phyloP scores from a whole-genome alignment of 2,888 invertebrate species.

The Lissonota sp. region DNA sequence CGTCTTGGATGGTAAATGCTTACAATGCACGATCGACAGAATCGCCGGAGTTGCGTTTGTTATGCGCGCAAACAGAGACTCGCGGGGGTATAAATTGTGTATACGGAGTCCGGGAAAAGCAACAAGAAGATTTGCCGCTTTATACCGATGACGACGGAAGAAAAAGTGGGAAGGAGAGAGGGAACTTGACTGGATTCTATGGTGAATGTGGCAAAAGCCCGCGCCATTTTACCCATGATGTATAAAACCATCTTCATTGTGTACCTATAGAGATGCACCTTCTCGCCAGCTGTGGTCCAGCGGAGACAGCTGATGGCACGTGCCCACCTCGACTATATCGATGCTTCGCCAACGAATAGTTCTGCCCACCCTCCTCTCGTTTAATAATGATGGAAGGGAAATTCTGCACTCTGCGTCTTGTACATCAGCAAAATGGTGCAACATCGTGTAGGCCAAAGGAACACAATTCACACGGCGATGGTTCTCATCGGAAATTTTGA shows the following conservation, averaged over 20 bases:
- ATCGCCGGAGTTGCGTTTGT: conserved; percentile 50
- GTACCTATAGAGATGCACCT: conserved; percentile 70
- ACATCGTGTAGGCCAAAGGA: conserved; percentile 65
- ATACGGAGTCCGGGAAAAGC: conserved; percentile 6
- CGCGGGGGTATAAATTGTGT: not conserved
- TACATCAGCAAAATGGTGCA: conserved; percentile 72
- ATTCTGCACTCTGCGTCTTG: conserved; percentile 73
- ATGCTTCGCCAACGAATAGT: conserved; percentile 58
- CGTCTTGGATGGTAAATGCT: conserved; percentile 30
- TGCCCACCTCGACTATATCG: conserved; percentile 78
- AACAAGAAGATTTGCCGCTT: conserved; percentile 30
- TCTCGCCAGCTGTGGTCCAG: conserved; percentile 80
- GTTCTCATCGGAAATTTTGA: conserved; percentile 71
- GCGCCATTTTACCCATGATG: conserved; percentile 37
- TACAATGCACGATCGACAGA: conserved; percentile 43
- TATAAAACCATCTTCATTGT: conserved; percentile 46
- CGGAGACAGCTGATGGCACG: conserved; percentile 82
- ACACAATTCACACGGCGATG: conserved; percentile 67
- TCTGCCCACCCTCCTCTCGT: conserved; percentile 28
- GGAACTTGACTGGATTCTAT: conserved; percentile 23
- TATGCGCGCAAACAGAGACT: not conserved
- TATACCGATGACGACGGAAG: conserved; percentile 25
- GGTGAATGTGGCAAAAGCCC: conserved; percentile 24
- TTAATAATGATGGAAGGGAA: conserved; percentile 63
- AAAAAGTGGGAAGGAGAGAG: not conserved